Percentiles rank a stretch among this genome's conserved stretches.
phyloP scores from a whole-genome alignment of 2,888 invertebrate genomes.

The Congeria kusceri region DNA sequence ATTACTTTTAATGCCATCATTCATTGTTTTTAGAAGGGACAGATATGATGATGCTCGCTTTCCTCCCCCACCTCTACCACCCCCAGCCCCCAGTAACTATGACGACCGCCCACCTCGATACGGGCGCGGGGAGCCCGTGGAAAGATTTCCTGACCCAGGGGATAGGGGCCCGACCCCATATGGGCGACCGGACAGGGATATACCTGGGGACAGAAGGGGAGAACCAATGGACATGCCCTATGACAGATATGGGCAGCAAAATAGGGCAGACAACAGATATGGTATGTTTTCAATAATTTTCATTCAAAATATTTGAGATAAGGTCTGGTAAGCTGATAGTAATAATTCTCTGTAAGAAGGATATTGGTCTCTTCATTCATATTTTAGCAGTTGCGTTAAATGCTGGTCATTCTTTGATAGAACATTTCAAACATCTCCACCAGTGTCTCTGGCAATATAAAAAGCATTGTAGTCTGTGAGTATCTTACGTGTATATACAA shows the following conservation, averaged over 20 bases:
- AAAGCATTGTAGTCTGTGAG: too few species aligned
- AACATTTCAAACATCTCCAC: too few species aligned
- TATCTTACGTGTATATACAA: too few species aligned
- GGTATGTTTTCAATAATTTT: too few species aligned
- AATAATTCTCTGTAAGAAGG: too few species aligned
- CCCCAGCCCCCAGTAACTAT: conserved; percentile 5
- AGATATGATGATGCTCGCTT: conserved; percentile 49
- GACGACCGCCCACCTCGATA: conserved; percentile 19
- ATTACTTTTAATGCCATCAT: too few species aligned
- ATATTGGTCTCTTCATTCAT: too few species aligned
- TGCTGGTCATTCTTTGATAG: too few species aligned
- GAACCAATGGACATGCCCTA: conserved; percentile 41
- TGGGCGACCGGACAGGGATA: conserved; percentile 31
- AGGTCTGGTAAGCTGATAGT: conserved; percentile 1
- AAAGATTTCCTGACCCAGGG: conserved; percentile 39
- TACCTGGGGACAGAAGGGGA: conserved; percentile 38
- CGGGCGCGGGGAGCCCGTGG: conserved; percentile 37
- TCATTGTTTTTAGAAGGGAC: conserved; percentile 29
- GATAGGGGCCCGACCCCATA: conserved; percentile 38
- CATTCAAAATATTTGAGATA: too few species aligned
- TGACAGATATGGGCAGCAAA: conserved; percentile 45
- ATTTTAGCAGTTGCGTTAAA: too few species aligned
- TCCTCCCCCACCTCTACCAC: conserved; percentile 31
- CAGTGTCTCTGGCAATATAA: too few species aligned
- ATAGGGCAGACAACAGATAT: conserved; percentile 45